A percentile compares a stretch with the other conserved stretches of the same genome.
Conservation (phyloP, 1,140 invertebrate species). For the Temnothorax curvispinosus region DNA sequence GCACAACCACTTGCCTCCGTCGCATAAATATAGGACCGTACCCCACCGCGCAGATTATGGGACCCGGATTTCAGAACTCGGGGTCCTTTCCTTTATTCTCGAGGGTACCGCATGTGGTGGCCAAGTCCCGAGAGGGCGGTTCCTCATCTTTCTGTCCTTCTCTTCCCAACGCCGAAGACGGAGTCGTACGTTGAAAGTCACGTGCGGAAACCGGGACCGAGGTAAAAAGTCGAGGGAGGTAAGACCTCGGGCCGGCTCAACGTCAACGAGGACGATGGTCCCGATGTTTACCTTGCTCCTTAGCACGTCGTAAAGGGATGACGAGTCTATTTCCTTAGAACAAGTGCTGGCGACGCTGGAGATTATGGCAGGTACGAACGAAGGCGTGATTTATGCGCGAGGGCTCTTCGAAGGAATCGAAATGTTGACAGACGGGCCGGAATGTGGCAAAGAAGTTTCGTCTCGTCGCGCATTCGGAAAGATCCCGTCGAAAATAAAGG, state of each 20-base stretch:
- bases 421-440: slow-evolving; percentile 67
- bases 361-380: slow-evolving; percentile 14
- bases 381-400: slow-evolving; percentile 60
- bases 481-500: slow-evolving; percentile 60
- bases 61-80: slow-evolving; percentile 32
- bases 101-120: slow-evolving; percentile 59
- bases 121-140: background rate
- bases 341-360: slow-evolving; percentile 45
- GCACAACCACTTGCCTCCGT: slow-evolving; percentile 66
- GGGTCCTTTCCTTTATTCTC: slow-evolving; percentile 65
- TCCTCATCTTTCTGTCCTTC: background rate
- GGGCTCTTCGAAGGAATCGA: slow-evolving; percentile 66
- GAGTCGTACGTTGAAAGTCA: slow-evolving; percentile 54
- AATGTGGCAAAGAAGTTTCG: slow-evolving; percentile 54
- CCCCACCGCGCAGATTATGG: background rate
- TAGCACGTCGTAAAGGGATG: slow-evolving; percentile 74
- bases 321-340: slow-evolving; percentile 74
- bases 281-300: slow-evolving; percentile 72
- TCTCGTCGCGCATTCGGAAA: slow-evolving; percentile 29
- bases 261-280: slow-evolving; percentile 55
- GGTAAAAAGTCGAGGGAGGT: slow-evolving; percentile 46
- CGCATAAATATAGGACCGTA: slow-evolving; percentile 52
- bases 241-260: slow-evolving; percentile 31
- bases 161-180: background rate
- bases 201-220: slow-evolving; percentile 55